Base-by-base conservation (phyloP, 2,113 vertebrate species). In the Pteruthius melanotis region DNA sequence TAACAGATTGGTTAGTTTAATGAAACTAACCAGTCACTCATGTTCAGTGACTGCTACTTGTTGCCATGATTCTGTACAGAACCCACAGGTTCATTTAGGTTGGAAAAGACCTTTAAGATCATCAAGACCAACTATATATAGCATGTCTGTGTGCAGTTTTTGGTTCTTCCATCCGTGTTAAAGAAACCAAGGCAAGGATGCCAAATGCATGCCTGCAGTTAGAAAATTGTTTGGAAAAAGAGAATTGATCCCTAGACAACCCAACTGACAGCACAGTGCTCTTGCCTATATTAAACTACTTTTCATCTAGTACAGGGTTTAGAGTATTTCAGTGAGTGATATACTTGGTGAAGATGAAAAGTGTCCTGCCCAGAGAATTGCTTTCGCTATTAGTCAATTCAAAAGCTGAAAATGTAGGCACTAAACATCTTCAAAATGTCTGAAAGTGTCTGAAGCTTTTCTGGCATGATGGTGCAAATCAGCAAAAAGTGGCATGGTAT, bases 221-320 rank as follows among this genome's bases (percentile, higher is more conserved):
- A 83, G 37, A 12, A 6, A 91, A 94, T 94, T 70, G 50, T 78
- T 92, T 75, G 30, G 42, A 66, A 91, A 94, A 92, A 65, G 10
- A 60, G 27, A 94, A 90, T 37, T 92, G 74, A 93, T 94, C 90
- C 70, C 85, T 86, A 90, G 84, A 78, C 33, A 68, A 24, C 66
- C 18, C 53, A 86, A 54, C 39, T 42, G 77, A 45, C 35, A 91
- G 59, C 88, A 86, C 33, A 77, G 63, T 11, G 4, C 17, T 84
- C 20, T 90, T 77, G 30, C 52, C 77, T 70, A 15, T 64, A 53
- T 90, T 94, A 59, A 83, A 28, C 93, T 78, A 56, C 59, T 79
- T 96, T 91, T 92, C 66, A 63, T 59, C 37, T 65, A 45, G 53
- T 89, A 17, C 14, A 45, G 63, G 7, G 23, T 65, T 91, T 56